Base-by-base conservation (phyloP, 2,888 invertebrate genomes). In the Hirudinaria manillensis region DNA sequence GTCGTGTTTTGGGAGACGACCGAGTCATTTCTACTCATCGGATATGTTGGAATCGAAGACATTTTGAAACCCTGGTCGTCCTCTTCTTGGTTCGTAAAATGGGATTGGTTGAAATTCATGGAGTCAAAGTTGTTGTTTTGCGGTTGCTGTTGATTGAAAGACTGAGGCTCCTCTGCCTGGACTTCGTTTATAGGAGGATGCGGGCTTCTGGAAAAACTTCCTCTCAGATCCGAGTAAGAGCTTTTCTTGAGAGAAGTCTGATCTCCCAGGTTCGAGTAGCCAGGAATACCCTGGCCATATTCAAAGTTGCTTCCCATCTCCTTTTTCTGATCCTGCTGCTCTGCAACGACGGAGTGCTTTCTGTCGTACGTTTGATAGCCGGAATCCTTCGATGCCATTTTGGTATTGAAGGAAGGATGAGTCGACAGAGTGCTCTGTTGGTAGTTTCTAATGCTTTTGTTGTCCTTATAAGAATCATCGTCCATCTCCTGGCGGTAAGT, bases 361-460 rank as follows among this genome's bases (percentile, higher is more conserved):
- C 75, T 53, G 55, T 76, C 75, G 56, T 75, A 76, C 21, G 75
- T 71, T 68, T 76, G 77, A 27, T 76, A 74, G 6, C 74, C 74
- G 6, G 78, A 77, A 55, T 75, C 77, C 67, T 78, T 77, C 6
- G 68, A 68, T 19, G 70, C 74, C 51, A 76, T 34, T 27, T 65
- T 73, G n/a, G 73, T 61, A 34, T 56, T 73, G 65, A 36, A 65
- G 27, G 65, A 56, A 4, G 73, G 51, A 24, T 32, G 56, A 36
- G 34, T 38, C 16, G 65, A 38, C 19, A 21, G n/a, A n/a, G 51
- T 29, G 6, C 27, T n/a, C n/a, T 74, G 38, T 19, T 32, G 24
- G 32, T 27, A 27, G 19, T 68, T 65, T 19, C 24, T 36, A 24
- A n/a, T 65, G 38, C 65, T 73, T n/a, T 24, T 24, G 29, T 45